Evolutionary conservation across 2,888 invertebrate genomes (phyloP).

Genomic region (Tubulanus polymorphus): DNA sequence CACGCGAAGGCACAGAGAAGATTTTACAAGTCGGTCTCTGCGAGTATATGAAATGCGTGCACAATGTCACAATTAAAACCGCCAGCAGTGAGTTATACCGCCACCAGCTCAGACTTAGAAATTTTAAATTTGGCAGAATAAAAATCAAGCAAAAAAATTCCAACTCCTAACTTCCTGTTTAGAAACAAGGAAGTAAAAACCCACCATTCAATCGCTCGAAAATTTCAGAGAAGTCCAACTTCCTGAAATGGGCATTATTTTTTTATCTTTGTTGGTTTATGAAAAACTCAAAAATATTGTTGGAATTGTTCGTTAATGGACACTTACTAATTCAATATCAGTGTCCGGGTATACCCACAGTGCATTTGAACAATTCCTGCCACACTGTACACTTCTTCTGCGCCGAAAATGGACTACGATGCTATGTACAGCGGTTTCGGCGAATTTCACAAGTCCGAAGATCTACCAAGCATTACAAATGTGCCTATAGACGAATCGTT

Average conservation of each 20-base stretch:
- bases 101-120: neutral
- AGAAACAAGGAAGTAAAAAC: neutral
- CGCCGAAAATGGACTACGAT: neutral
- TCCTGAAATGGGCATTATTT: too few species aligned
- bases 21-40: neutral
- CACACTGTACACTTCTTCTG: neutral
- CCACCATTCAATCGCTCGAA: too few species aligned
- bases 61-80: neutral
- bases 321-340: too few species aligned
- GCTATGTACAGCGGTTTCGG: neutral
- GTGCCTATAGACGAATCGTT: neutral
- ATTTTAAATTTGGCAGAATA: too few species aligned
- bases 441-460: neutral
- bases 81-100: neutral
- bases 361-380: too few species aligned
- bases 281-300: too few species aligned
- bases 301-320: too few species aligned
- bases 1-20: neutral
- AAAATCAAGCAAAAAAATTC: too few species aligned
- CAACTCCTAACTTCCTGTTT: neutral
- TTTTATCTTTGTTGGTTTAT: too few species aligned
- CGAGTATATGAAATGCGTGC: neutral
- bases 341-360: neutral
- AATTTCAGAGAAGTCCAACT: too few species aligned
- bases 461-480: neutral